Conservation (phyloP, 2,113 vertebrate species). For the Pampusana beccarii region DNA sequence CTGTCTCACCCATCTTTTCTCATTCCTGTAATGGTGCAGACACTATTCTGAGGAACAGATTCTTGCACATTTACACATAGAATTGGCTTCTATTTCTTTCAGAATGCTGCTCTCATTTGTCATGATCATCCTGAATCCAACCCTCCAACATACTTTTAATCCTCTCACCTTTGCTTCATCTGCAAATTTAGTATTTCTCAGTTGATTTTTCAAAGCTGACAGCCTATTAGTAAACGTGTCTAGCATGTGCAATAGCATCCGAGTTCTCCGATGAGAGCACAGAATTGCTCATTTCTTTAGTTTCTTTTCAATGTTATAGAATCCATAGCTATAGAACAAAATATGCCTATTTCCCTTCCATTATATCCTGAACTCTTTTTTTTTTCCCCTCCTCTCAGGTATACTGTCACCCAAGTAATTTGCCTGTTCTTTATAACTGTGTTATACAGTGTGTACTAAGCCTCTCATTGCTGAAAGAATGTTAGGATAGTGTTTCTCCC, state of each 20-base stretch:
- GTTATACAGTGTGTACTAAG: not conserved
- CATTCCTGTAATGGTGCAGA: not conserved
- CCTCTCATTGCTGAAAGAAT: not conserved
- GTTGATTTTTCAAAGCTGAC: conserved; percentile 9
- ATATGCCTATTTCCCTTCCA: not conserved
- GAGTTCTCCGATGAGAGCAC: not conserved
- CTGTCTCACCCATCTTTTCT: not conserved
- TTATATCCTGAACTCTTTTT: not conserved
- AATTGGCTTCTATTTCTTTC: not conserved
- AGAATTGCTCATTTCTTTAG: not conserved
- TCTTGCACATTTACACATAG: not conserved
- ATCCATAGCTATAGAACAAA: not conserved
- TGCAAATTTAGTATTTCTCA: conserved; percentile 8
- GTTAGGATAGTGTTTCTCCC: not conserved
- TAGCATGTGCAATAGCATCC: not conserved
- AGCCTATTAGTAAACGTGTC: not conserved
- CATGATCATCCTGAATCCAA: not conserved
- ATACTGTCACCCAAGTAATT: not conserved
- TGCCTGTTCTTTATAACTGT: not conserved
- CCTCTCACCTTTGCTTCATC: conserved; percentile 6
- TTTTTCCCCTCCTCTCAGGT: not conserved
- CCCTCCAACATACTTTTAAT: not conserved
- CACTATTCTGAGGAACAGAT: not conserved
- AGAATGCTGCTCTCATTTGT: conserved; percentile 13
- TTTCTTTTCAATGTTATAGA: not conserved